A percentile compares a stretch with the other conserved stretches of the same genome.
Conservation (phyloP, 1,140 invertebrate species). For the Cotesia typhae region DNA sequence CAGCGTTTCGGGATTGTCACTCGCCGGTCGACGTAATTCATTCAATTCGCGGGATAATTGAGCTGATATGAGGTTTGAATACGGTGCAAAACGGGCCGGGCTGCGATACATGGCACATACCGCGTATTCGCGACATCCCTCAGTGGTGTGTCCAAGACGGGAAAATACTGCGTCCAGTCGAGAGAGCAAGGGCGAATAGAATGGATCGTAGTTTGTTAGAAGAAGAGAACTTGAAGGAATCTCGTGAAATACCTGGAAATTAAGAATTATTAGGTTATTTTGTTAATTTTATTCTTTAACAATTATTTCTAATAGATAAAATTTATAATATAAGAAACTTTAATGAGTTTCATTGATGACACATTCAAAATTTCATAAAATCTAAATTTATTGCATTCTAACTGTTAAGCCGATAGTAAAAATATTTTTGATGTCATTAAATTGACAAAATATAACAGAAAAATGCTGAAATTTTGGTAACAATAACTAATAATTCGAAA, state of each 20-base stretch:
- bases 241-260: conserved; percentile 79
- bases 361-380: too few species aligned
- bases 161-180: conserved; percentile 83
- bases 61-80: conserved; percentile 86
- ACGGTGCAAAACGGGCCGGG: conserved; percentile 85
- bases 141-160: conserved; percentile 74
- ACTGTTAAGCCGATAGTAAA: too few species aligned
- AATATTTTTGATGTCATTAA: too few species aligned
- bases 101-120: conserved; percentile 87
- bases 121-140: conserved; percentile 80
- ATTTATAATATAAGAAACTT: too few species aligned
- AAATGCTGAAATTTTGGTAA: too few species aligned
- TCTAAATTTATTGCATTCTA: too few species aligned
- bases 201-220: conserved; percentile 85
- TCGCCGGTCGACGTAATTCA: conserved; percentile 80
- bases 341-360: too few species aligned
- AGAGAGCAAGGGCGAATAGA: conserved; percentile 84
- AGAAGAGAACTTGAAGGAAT: conserved; percentile 83
- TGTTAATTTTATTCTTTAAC: background rate
- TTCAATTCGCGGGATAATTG: conserved; percentile 86
- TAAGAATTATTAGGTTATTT: conserved; percentile 17
- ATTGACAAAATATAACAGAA: too few species aligned
- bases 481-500: too few species aligned
- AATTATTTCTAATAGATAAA: too few species aligned
- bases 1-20: conserved; percentile 83